Percentiles rank a stretch among this genome's conserved stretches.
Conservation (phyloP, 2,113 vertebrate species). For the Narcine bancroftii region DNA sequence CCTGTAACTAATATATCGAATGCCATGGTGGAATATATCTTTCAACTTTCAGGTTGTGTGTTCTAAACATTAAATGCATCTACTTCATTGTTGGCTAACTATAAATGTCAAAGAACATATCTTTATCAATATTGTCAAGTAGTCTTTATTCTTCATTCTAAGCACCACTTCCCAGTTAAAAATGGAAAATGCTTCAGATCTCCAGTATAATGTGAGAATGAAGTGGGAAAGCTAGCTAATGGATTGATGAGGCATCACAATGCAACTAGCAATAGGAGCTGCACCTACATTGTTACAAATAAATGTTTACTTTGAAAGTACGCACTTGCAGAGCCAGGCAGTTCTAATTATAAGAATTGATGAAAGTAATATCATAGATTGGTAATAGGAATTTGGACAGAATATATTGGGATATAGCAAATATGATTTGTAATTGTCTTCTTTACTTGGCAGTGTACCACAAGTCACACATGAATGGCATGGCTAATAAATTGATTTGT, state of each 20-base stretch:
- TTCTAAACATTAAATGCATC: neutral
- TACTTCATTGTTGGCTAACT: neutral
- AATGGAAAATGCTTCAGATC: neutral
- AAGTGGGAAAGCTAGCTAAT: neutral
- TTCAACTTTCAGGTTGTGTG: neutral
- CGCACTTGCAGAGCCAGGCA: neutral
- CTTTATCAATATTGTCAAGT: neutral
- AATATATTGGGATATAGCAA: constrained; percentile 4
- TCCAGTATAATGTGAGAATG: neutral
- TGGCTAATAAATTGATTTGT: constrained; percentile 63
- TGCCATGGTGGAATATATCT: neutral
- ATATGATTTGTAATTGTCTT: neutral
- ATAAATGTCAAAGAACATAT: neutral
- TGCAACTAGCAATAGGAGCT: neutral
- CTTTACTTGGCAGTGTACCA: constrained; percentile 50
- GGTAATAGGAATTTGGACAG: neutral
- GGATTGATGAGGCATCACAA: neutral
- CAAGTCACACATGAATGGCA: constrained; percentile 51
- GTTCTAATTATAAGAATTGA: neutral
- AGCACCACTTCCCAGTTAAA: neutral
- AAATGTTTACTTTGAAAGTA: constrained; percentile 2
- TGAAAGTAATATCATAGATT: neutral
- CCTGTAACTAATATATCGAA: neutral
- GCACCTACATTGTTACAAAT: neutral
- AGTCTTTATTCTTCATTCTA: neutral